Base-by-base conservation (phyloP, 2,113 vertebrate species). In the Cyphomyrus plagiostoma region DNA sequence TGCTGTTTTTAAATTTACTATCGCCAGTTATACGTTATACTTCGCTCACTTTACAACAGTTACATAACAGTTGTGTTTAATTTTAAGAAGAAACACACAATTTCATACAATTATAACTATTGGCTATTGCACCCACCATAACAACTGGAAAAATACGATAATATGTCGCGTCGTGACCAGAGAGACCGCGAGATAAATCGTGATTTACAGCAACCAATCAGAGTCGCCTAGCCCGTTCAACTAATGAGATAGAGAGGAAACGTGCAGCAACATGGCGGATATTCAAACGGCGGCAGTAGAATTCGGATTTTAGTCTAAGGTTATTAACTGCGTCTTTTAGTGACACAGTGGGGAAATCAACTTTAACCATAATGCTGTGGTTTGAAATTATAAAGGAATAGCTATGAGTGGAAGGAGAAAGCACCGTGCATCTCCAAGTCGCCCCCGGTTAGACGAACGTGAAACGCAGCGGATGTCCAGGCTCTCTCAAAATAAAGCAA, bases 401-500 rank as follows among this genome's bases (percentile, higher is more conserved):
- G 49, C 21, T 46, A 90, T 90, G 89, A 88, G 53, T 30, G 42
- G 39, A 13, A 39, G 50, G 70, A 88, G 70, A 48, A 62, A 77
- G 52, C 70, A 88, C 15, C 26, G 49, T 58, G 49, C 35, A 9
- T 62, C 77, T 35, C 39, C 88, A 30, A 17, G 39, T 49, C 66
- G 45, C 50, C 21, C 46, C 7, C 42, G 2, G 13, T 77, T 49
- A 23, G 85, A 87, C 19, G 84, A 86, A n/a, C n/a, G 7, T 8
- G 89, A 23, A 48, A 52, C 49, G 11, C 3, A 30, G 13, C 84
- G 90, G 2, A 0, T 86, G 23, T 39, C 83, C 3, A n/a, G n/a
- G 88, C 50, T 45, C 3, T 35, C 86, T 0, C 92, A 88, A 88
- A 30, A n/a, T 26, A 92, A 89, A 62, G 26, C 80, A 7, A 93